Conservation (phyloP, 2,113 vertebrate species). For the Pseudorasbora parva region DNA sequence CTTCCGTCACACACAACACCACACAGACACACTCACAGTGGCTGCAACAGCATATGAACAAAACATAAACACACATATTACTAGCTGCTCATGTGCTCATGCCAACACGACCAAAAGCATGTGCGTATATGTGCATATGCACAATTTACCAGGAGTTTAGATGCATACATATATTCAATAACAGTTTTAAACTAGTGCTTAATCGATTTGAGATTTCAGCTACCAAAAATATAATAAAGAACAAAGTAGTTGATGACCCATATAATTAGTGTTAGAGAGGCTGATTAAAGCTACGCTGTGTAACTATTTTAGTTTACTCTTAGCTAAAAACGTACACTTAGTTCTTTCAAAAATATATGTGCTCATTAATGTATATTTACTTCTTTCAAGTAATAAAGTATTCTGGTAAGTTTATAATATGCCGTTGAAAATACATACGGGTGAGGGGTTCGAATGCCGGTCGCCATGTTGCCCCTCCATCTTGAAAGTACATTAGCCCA, state of each 20-base stretch:
- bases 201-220: neutral
- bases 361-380: no score
- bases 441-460: no score
- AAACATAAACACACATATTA: neutral
- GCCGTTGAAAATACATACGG: no score
- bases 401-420: no score
- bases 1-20: conserved; percentile 30
- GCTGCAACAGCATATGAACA: neutral
- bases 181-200: neutral
- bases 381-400: no score
- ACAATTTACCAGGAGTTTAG: neutral
- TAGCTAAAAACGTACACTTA: no score
- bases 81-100: neutral
- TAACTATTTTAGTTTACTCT: no score
- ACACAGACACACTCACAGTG: conserved; percentile 29
- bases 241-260: neutral
- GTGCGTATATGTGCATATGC: conserved; percentile 2
- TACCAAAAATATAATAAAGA: neutral
- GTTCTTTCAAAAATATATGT: no score
- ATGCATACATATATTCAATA: neutral
- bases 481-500: no score
- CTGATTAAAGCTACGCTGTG: no score
- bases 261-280: neutral
- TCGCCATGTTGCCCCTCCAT: no score
- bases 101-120: neutral